Percentiles rank a stretch among this genome's conserved stretches.
phyloP scores from a whole-genome alignment of 2,797 vertebrate species.

The Hoplostethus atlanticus region DNA sequence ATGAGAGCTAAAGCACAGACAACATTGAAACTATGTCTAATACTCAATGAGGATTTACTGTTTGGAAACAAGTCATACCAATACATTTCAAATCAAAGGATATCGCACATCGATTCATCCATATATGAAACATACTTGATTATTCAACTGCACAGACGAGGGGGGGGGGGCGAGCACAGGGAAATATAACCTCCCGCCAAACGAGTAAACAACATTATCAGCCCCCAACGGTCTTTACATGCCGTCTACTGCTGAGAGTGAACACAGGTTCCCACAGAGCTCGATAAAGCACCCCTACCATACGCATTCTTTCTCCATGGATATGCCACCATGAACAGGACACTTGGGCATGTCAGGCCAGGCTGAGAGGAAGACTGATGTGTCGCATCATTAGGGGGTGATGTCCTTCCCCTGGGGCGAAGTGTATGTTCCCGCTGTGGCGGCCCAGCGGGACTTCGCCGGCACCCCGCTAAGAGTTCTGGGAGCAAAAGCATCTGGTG shows the following conservation, averaged over 20 bases:
- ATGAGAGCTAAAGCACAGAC: no score
- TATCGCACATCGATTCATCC: neutral
- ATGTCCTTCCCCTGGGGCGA: slow-evolving; percentile 70
- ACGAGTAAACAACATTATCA: slow-evolving; percentile 63
- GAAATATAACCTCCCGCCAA: slow-evolving; percentile 71
- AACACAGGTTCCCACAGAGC: slow-evolving; percentile 82
- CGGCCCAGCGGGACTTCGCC: slow-evolving; percentile 75
- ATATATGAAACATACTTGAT: slow-evolving; percentile 13
- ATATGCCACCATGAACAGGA: slow-evolving; percentile 81
- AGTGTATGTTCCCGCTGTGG: slow-evolving; percentile 75
- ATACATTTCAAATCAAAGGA: slow-evolving; percentile 9
- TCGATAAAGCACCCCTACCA: slow-evolving; percentile 78
- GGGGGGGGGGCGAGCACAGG: neutral
- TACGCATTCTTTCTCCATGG: slow-evolving; percentile 73
- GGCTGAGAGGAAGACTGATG: slow-evolving; percentile 78
- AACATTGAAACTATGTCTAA: no score
- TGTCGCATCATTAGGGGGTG: slow-evolving; percentile 68
- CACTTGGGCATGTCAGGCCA: slow-evolving; percentile 73
- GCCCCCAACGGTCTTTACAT: slow-evolving; percentile 69
- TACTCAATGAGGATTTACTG: no score
- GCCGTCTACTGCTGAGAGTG: slow-evolving; percentile 64
- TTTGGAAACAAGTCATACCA: neutral
- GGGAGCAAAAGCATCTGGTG: slow-evolving; percentile 83
- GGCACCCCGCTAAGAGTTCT: slow-evolving; percentile 82
- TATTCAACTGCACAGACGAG: slow-evolving; percentile 34